Percentiles rank a stretch among this genome's conserved stretches.
Evolutionary conservation across 2,113 vertebrate genomes (phyloP).

Genomic region (Thunnus maccoyii): DNA sequence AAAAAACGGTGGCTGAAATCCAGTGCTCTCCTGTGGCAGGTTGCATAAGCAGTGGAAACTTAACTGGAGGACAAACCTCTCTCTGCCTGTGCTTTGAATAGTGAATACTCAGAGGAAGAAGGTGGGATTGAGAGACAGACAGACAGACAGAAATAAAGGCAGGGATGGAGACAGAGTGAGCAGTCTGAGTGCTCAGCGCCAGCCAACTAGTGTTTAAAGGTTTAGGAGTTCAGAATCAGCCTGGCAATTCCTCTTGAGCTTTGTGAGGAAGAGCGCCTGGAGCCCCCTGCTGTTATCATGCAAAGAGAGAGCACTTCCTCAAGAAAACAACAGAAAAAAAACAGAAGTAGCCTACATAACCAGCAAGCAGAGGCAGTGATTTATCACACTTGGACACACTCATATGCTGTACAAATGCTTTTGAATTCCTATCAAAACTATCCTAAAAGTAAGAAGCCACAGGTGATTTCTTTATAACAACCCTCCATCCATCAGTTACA

Average conservation of each 20-base stretch:
- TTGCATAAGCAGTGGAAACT: conserved; percentile 85
- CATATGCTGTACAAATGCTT: conserved; percentile 2
- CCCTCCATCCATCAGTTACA: conserved; percentile 10
- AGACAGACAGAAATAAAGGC: conserved; percentile 62
- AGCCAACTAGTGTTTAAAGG: conserved; percentile 78
- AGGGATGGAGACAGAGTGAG: conserved; percentile 64
- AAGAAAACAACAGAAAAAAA: conserved; percentile 42
- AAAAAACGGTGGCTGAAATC: conserved; percentile 55
- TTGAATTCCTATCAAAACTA: conserved; percentile 13
- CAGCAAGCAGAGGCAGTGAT: conserved; percentile 43
- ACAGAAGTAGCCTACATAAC: conserved; percentile 29
- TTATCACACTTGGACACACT: conserved; percentile 37
- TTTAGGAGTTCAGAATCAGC: conserved; percentile 81
- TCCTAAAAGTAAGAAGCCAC: conserved; percentile 31
- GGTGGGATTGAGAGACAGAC: conserved; percentile 60
- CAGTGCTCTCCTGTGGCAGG: conserved; percentile 60
- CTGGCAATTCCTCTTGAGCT: conserved; percentile 68
- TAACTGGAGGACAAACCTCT: conserved; percentile 80
- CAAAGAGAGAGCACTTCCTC: conserved; percentile 52
- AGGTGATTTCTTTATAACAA: conserved; percentile 48
- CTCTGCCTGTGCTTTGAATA: conserved; percentile 72
- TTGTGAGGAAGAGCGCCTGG: conserved; percentile 65
- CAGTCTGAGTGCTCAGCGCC: conserved; percentile 55
- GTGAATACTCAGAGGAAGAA: conserved; percentile 67
- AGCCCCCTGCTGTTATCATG: conserved; percentile 76